Base-by-base conservation (phyloP, 2,113 vertebrate genomes). In the Microcebus griseorufus region DNA sequence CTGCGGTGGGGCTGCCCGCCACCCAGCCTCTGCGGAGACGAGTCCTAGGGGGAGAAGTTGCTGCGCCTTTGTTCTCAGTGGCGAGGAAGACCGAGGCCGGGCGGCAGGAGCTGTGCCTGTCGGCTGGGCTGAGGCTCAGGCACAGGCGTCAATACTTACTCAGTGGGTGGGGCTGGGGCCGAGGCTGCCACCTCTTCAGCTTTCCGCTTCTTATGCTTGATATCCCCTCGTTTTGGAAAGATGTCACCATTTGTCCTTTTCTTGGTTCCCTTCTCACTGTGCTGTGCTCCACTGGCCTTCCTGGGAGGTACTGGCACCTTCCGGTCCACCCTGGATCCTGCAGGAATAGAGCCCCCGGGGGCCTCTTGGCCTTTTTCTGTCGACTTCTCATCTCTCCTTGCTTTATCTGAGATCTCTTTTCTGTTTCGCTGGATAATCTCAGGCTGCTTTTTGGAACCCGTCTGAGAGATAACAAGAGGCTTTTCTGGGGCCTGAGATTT, bases 201-300 rank as follows among this genome's bases (percentile, higher is more conserved):
- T 98, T 98, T 99, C 96, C 96, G 96, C 92, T 98, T 99, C 97
- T 99, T 99, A 5, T 88, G 98, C 58, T 92, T 97, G n/a, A 93
- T 17, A n/a, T 97, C 94, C 1, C 22, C 45, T 37, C 34, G 94
- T 9, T 97, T 90, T 39, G 86, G 67, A 64, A 94, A 45, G 55
- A 76, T 1, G 4, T n/a, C 90, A 4, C 62, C 78, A 0, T 62
- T 78, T 55, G 97, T 94, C 80, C 69, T 98, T 37, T 98, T 98
- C 70, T 92, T 92, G 65, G 83, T 42, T 86, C 91, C 76, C 45
- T 96, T 89, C 51, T 78, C 82, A 0, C 3, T 8, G 2, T 37
- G 90, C 84, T 96, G 95, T 22, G 81, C 82, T 11, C 67, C n/a
- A 20, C 12, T 70, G 1, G 53, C 51, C 22, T 82, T 62, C 16